Percentiles rank a stretch among this genome's conserved stretches.
phyloP scores from a whole-genome alignment of 2,797 vertebrate species.

The Crax fasciolata region DNA sequence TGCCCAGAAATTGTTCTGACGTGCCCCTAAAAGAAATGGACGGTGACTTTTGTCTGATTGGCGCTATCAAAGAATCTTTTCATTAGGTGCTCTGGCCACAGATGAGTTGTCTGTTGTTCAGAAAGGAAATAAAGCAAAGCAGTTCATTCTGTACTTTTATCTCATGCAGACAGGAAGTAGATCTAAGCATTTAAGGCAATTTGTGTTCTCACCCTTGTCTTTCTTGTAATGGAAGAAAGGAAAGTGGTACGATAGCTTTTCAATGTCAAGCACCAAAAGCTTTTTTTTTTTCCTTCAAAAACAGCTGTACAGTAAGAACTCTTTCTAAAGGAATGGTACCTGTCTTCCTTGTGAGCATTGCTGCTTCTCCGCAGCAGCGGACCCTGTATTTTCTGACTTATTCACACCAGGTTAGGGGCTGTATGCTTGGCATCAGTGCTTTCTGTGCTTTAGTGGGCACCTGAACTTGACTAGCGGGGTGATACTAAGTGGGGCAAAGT shows the following conservation, averaged over 20 bases:
- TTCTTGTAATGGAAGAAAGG: neutral
- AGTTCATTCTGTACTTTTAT: constrained; percentile 35
- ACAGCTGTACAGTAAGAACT: neutral
- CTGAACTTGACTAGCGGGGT: neutral
- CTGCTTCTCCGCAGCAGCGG: fast-evolving
- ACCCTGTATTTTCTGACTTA: neutral
- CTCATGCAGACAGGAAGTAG: constrained; percentile 33
- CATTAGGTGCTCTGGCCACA: constrained; percentile 21
- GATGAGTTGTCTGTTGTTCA: constrained; percentile 25
- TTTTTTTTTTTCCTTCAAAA: neutral
- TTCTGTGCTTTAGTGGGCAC: neutral
- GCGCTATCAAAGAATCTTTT: constrained; percentile 45
- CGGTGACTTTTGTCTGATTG: neutral
- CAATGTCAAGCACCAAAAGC: neutral
- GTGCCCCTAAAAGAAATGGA: neutral
- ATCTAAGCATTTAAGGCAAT: constrained; percentile 41
- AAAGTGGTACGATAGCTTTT: neutral
- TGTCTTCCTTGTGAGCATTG: neutral
- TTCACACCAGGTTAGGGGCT: neutral
- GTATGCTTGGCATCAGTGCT: neutral
- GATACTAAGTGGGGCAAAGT: neutral
- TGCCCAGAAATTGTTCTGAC: neutral
- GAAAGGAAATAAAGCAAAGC: constrained; percentile 46
- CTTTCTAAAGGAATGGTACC: neutral
- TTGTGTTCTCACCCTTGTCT: constrained; percentile 27